Conservation (phyloP, 2,113 vertebrate species). For the Ptilorrhoa leucosticta region DNA sequence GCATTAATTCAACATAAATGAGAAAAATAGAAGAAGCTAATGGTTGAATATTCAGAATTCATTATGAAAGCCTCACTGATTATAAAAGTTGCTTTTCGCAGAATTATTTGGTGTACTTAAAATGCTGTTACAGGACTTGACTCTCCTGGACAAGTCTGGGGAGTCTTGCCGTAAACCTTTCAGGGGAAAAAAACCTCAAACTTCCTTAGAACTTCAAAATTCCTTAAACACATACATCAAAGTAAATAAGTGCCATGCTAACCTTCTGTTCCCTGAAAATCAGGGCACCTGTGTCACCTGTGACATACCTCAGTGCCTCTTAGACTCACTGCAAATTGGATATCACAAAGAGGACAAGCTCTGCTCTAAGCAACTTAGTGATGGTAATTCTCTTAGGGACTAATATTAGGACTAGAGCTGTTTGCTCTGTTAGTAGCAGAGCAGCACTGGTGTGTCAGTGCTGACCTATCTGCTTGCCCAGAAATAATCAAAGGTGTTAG, state of each 20-base stretch:
- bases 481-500: conserved; percentile 10
- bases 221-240: neutral
- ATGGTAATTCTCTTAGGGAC: conserved; percentile 24
- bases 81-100: neutral
- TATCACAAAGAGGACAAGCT: neutral
- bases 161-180: neutral
- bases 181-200: neutral
- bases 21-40: conserved; percentile 1
- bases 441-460: conserved; percentile 6
- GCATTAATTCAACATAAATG: conserved; percentile 6
- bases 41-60: neutral
- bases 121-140: neutral
- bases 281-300: neutral
- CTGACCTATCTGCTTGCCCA: neutral
- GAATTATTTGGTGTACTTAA: neutral
- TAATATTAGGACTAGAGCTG: neutral
- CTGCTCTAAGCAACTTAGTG: conserved; percentile 19
- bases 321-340: neutral
- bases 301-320: neutral
- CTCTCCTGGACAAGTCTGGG: neutral
- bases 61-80: neutral
- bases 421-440: conserved; percentile 5
- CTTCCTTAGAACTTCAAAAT: neutral
- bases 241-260: neutral
- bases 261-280: neutral